These are phyloP conservation scores for Caenorhabditis sp. DNA, from an alignment of 2,888 invertebrate species.

Conservation along the genomic window DNA sequence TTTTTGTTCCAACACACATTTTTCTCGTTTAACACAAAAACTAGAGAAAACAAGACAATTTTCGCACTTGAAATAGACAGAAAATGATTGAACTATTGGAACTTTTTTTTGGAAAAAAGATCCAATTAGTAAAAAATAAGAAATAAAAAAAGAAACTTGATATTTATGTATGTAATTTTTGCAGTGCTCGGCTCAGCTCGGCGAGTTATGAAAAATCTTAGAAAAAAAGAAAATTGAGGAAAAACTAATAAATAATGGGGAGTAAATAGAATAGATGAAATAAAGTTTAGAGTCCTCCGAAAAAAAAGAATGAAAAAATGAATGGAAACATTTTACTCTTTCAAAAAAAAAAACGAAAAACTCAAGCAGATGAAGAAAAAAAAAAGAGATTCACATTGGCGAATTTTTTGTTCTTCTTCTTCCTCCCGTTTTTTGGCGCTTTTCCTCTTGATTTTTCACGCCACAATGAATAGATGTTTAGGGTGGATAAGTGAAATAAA, in stretches of 20 bases:
- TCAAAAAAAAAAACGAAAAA: not conserved
- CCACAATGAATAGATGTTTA: not conserved
- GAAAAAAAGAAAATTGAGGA: too few species aligned
- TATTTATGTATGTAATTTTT: too few species aligned
- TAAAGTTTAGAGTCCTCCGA: slow-evolving; percentile 1
- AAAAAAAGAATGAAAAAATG: slow-evolving; percentile 2
- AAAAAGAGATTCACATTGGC: too few species aligned
- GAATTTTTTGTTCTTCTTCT: too few species aligned
- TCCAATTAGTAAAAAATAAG: too few species aligned
- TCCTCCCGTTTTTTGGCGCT: not conserved
- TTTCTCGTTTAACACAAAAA: not conserved
- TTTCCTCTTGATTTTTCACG: not conserved
- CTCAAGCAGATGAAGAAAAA: too few species aligned
- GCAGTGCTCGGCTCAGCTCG: too few species aligned
- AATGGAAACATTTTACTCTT: slow-evolving; percentile 6
- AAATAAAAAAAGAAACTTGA: too few species aligned
- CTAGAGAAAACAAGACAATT: not conserved
- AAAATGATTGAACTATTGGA: not conserved
- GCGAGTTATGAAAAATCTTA: too few species aligned
- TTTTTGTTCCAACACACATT: not conserved
- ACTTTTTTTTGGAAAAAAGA: not conserved
- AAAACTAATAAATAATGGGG: too few species aligned
- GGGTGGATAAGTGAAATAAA: not conserved
- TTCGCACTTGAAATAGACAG: slow-evolving; percentile 1
- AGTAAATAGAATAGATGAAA: too few species aligned